Conservation (phyloP, 2,113 vertebrate species). For the Cromileptes altivelis region DNA sequence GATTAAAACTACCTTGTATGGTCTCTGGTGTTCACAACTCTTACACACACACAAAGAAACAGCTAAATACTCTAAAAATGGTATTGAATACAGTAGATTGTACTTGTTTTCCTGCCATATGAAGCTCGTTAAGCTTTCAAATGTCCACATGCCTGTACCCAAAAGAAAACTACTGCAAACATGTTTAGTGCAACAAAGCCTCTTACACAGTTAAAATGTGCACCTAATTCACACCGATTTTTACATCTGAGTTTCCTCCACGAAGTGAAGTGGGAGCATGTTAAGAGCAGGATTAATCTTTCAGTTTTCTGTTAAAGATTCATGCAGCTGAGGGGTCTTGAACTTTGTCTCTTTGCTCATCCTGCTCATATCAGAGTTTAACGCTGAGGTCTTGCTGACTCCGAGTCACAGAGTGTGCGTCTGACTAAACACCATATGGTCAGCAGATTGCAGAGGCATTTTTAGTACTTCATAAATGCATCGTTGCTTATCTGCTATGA, state of each 20-base stretch:
- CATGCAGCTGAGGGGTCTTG: constrained; percentile 44
- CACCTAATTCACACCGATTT: background rate
- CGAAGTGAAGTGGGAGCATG: background rate
- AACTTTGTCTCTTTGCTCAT: constrained; percentile 45
- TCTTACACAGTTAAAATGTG: background rate
- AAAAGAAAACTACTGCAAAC: background rate
- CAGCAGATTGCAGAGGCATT: constrained; percentile 2
- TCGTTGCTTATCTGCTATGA: background rate
- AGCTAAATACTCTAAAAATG: background rate
- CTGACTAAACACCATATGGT: background rate
- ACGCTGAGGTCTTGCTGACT: constrained; percentile 12
- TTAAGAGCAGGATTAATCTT: constrained; percentile 68
- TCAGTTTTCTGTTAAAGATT: constrained; percentile 66
- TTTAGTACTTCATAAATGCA: background rate
- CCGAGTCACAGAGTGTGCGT: background rate
- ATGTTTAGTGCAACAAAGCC: background rate
- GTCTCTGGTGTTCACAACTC: background rate
- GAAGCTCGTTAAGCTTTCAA: background rate
- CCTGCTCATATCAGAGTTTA: constrained; percentile 14
- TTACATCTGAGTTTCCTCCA: background rate
- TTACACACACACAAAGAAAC: background rate
- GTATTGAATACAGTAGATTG: background rate
- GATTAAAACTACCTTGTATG: background rate
- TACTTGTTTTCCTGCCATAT: background rate
- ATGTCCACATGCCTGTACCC: background rate